These are phyloP conservation scores for human (Homo sapiens) DNA, from an alignment of 2,113 vertebrate genomes.

Conservation along the genomic window GRCh38 chr5:39949001-39949500, in stretches of 20 bases:
- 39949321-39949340: not conserved
- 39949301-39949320: not conserved
- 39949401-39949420: not conserved
- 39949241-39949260: not conserved
- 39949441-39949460: not conserved
- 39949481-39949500: too few relatives aligned
- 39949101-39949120: not conserved
- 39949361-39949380: not conserved
- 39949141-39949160: too few relatives aligned
- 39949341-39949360: not conserved
- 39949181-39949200: not conserved
- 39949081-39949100: slow-evolving; percentile 11
- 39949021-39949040: not conserved
- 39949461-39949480: too few relatives aligned
- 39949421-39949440: not conserved
- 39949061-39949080: slow-evolving; percentile 69
- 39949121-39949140: not conserved
- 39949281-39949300: not conserved
- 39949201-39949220: not conserved
- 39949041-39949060: not conserved
- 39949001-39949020: not conserved
- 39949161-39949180: not conserved
- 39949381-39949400: not conserved
- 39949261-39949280: not conserved
- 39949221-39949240: not conserved